A percentile compares a stretch with the other conserved stretches of the same genome.
Conservation (phyloP, 2,113 vertebrate species). For the Oryzias woworae region DNA sequence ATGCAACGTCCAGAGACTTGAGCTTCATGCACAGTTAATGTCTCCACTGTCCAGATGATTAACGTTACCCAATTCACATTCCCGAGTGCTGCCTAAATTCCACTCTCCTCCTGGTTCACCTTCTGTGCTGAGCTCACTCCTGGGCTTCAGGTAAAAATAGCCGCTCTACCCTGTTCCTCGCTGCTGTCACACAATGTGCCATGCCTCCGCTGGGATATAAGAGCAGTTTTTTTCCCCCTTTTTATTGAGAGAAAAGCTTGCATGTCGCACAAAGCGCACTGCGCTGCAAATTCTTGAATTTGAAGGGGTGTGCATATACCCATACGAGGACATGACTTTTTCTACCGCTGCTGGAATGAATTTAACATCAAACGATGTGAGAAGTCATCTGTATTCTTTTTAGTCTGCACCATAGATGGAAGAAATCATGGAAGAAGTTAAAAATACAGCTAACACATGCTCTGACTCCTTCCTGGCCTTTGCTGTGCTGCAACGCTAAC, state of each 20-base stretch:
- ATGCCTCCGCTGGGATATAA: slow-evolving; percentile 41
- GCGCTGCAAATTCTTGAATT: slow-evolving; percentile 5
- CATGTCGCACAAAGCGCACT: slow-evolving; percentile 20
- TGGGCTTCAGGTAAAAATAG: slow-evolving; percentile 77
- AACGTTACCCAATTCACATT: slow-evolving; percentile 68
- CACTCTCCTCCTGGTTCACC: slow-evolving; percentile 65
- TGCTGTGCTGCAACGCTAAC: background rate
- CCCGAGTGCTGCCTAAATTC: slow-evolving; percentile 66
- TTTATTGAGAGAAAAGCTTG: slow-evolving; percentile 29
- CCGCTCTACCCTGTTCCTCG: slow-evolving; percentile 54
- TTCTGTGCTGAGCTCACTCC: slow-evolving; percentile 65
- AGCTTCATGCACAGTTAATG: slow-evolving; percentile 77
- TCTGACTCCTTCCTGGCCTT: no score
- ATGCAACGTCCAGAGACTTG: slow-evolving; percentile 65
- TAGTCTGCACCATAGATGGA: background rate
- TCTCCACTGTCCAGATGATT: slow-evolving; percentile 77
- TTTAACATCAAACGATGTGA: background rate
- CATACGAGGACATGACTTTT: background rate
- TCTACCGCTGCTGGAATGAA: background rate
- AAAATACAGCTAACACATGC: background rate
- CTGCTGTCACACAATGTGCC: slow-evolving; percentile 40
- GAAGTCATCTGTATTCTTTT: background rate
- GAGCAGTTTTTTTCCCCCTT: slow-evolving; percentile 20
- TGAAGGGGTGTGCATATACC: slow-evolving; percentile 1
- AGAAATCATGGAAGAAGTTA: background rate